Evolutionary conservation across 2,113 vertebrate genomes (phyloP), one percentile per base, ranked within the genome.

Genomic region (Antechinus stuartii): DNA sequence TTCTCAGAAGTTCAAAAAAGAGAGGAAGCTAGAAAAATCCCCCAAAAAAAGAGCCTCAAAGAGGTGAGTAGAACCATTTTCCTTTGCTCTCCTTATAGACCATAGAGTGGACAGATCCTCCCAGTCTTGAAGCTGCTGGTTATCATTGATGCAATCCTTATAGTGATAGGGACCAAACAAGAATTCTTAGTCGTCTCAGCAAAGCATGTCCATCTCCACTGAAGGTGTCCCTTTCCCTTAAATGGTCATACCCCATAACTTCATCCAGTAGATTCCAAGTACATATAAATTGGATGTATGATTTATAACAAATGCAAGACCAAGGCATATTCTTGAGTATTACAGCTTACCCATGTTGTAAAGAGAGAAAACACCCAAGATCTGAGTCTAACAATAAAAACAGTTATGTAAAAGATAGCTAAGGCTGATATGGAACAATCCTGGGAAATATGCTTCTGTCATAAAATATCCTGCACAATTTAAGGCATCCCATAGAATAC

Each of bases 261-360:
- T 76, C 68, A 76, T 76, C 14, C 22, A 76, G 35, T 76, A 76
- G 68, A 22, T 76, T 76, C 68, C 16, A 22, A 5, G 35, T 76
- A n/a, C 16, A 76, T 30, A 76, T n/a, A 93, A 95, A 91, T 52
- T 92, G 53, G 76, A 92, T 95, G 42, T 50, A 53, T 84, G 89
- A 30, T 91, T 96, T 24, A 91, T 57, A 92, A 91, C 8, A 90
- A 92, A 49, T 68, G 89, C 46, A 92, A 95, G 68, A 96, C 90
- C 55, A 94, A 96, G 90, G 26, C n/a, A 61, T 42, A 84, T 25
- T 12, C 27, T 89, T 90, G 90, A 95, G 90, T 47, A 57, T 89
- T 53, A 90, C 46, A 89, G 47, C 50, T 56, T 61, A 96, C 23
- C 53, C 54, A 93, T 91, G 46, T 57, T 61, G 8, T 27, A 90